Base-by-base conservation (phyloP, 37 sponge, comb jelly and placozoan genomes). In the Bolinopsis microptera region DNA sequence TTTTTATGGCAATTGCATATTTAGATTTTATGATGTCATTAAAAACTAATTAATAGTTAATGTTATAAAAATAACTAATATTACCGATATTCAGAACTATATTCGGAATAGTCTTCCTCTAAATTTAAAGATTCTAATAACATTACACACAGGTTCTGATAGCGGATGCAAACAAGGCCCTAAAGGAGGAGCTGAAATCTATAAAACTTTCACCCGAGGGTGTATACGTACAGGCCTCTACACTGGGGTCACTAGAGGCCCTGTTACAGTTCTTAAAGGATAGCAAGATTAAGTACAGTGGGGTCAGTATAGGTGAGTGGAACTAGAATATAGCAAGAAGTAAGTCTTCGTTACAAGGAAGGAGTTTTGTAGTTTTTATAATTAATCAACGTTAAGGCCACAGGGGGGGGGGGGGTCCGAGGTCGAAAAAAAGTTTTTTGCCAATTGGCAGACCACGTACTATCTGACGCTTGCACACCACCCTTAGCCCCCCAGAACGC, bases 191-290 rank as follows among this genome's bases (percentile, higher is more conserved):
- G 8, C 94, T 99, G 40, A 96, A 94, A 76, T 69, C 95, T 30
- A 96, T 99, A 69, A 95, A 99, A 90, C 76, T 96, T 31, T 69
- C 94, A 27, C 98, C 96, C 39, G 94, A 94, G 92, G 99, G 99
- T 22, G 99, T 99, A 37, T 97, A 96, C 88, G 99, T 99, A 72
- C 99, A 99, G 93, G 96, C 99, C 2, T 97, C 98, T 26, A 99
- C 99, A 0, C 94, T 99, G 37, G 99, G 99, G 37, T 96, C 99
- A 0, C 94, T 99, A 74, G 99, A 99, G 93, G 99, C 99, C 31
- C 92, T 99, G 68, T 76, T 99, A 23, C 96, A 95, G 77, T 99
- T 99, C 93, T 93, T 99, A 9, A 97, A 99, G 92, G 76, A 94
- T 18, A 96, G 97, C 77, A 99, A 99, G 88, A 97, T 99, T 31